Percentiles rank a stretch among this genome's conserved stretches.
Conservation (phyloP, 2,113 vertebrate species). For the Phocoena sinus region DNA sequence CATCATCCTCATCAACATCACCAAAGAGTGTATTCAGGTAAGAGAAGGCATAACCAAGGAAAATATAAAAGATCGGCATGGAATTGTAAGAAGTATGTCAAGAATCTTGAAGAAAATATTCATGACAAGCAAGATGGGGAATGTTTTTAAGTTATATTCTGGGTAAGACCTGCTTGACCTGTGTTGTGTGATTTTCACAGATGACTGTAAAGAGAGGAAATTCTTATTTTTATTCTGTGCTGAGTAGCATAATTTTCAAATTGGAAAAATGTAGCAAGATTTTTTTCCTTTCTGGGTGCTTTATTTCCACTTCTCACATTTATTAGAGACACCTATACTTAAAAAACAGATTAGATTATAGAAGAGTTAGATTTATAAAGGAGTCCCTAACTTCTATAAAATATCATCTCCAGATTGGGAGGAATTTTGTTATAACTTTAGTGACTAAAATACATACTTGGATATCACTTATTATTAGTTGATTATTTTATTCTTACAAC, state of each 20-base stretch:
- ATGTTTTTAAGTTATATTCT: not conserved
- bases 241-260: not conserved
- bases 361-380: not conserved
- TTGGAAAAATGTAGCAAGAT: not conserved
- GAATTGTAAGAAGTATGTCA: not conserved
- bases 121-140: not conserved
- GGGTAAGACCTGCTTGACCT: not conserved
- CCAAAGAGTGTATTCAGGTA: not conserved
- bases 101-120: not conserved
- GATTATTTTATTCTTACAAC: not conserved
- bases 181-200: not conserved
- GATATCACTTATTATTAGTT: not conserved
- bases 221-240: not conserved
- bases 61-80: not conserved
- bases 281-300: not conserved
- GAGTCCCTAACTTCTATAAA: not conserved
- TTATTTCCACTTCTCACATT: not conserved
- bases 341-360: not conserved
- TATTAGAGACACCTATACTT: not conserved
- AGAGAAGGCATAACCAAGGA: not conserved
- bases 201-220: not conserved
- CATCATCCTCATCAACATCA: not conserved
- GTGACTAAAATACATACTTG: not conserved
- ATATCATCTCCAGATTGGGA: not conserved
- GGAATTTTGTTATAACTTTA: not conserved